Evolutionary conservation across 2,888 invertebrate species (phyloP), one percentile per base, ranked within the genome.

Genomic region (Phania funesta): DNA sequence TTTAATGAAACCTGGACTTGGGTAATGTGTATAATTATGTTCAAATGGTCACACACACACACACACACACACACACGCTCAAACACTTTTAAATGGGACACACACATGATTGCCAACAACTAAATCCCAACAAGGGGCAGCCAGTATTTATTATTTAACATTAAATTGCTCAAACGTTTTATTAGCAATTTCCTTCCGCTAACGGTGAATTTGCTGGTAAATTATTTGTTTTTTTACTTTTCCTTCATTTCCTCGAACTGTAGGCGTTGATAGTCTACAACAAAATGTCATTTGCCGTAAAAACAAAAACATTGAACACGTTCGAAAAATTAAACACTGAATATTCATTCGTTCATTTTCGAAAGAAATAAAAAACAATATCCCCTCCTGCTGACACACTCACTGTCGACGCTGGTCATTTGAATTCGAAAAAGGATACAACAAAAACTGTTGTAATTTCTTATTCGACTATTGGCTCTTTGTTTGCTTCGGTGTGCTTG

Each of bases 101-200:
- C 35, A 26, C 46, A n/a, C 11, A 16, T 46, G 18, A 8, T 35
- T 56, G 32, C 64, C 16, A 2, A 29, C 22, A 58, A 46, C 35
- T 48, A 20, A n/a, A n/a, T 3, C 13, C n/a, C 18, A 35, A 46
- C 18, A 13, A 18, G 48, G 18, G 24, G 6, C 24, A 9, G 52
- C 20, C 41, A 44, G 29, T 35, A 48, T 48, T 24, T 65, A 60
- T 52, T 44, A 78, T 13, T 60, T 41, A 64, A 58, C 52, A 35
- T 48, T 35, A 52, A 18, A 74, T 50, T 32, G 2, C 2, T 35
- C 9, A 35, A 26, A 73, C 52, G 26, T 74, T 74, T 82, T 82
- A 70, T 74, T 26, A 16, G 32, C 62, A 78, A 74, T 75, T 68
- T 82, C 82, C 78, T 70, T 58, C 50, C 62, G 24, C 41, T 62